These are phyloP conservation scores for Ethmia dodecea DNA, from an alignment of 2,888 invertebrate species.

Conservation along the genomic window DNA sequence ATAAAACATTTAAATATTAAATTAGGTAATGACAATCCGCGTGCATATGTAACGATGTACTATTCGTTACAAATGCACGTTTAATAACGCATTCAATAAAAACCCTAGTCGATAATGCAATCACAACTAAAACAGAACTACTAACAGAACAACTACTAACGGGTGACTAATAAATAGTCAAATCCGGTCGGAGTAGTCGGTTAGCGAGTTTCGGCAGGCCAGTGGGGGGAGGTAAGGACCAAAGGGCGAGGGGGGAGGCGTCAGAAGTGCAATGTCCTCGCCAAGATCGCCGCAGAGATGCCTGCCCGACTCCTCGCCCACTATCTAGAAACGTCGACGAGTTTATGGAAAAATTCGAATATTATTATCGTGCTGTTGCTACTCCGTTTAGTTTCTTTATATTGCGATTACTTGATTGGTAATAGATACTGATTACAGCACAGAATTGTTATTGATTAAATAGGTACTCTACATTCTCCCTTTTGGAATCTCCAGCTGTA, in stretches of 20 bases:
- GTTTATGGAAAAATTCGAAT: slow-evolving; percentile 39
- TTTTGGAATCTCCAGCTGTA: too few species aligned
- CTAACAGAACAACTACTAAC: too few species aligned
- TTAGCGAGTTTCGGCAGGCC: slow-evolving; percentile 67
- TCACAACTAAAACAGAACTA: too few species aligned
- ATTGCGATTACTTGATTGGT: slow-evolving; percentile 1
- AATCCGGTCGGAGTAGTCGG: slow-evolving; percentile 63
- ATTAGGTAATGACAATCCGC: too few species aligned
- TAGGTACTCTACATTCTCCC: too few species aligned
- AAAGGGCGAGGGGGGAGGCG: slow-evolving; percentile 42
- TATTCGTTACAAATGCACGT: too few species aligned
- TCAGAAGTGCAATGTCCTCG: slow-evolving; percentile 76
- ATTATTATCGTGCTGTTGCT: neutral
- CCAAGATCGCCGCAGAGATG: slow-evolving; percentile 63
- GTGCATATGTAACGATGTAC: too few species aligned
- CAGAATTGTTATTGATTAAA: too few species aligned
- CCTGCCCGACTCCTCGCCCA: slow-evolving; percentile 41
- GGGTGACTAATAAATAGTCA: slow-evolving; percentile 52
- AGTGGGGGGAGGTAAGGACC: slow-evolving; percentile 53
- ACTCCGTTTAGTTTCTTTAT: neutral
- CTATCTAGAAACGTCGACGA: slow-evolving; percentile 46
- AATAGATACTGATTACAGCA: too few species aligned
- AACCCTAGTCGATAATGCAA: too few species aligned
- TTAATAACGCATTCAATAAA: too few species aligned
- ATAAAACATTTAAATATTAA: too few species aligned